Evolutionary conservation across 1,140 invertebrate genomes (phyloP), one percentile per base, ranked within the genome.

Genomic region (Augochlora pura): DNA sequence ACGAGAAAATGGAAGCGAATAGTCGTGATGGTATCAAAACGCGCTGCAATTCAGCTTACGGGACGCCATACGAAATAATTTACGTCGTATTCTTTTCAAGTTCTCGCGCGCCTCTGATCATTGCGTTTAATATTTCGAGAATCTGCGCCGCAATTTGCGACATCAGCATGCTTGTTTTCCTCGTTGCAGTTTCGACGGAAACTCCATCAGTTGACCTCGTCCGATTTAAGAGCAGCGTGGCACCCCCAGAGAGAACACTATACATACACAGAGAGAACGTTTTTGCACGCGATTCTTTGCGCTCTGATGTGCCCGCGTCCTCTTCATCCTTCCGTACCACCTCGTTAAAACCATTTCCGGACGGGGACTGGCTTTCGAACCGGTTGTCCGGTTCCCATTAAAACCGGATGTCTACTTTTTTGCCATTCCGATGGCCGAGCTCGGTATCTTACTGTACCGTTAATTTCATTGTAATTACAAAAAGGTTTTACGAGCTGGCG

Each of bases 321-420:
- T 38, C 39, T 23, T 42, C 63, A 12, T 27, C 14, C 21, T 66
- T 72, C 27, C 54, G 69, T 42, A 59, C 77, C 71, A 49, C 70
- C 71, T 79, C 70, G 71, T 80, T 75, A 80, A 75, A 75, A 67
- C 63, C 63, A 80, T 75, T 80, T 80, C 63, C 77, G 71, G 46
- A 10, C 54, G 42, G 49, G 59, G 70, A 60, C 77, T 27, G 64
- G 63, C 60, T 72, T 46, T 78, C 60, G 60, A 64, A 39, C 42
- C 39, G 27, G 39, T 65, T 60, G 32, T 78, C 69, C 60, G 38
- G 23, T 59, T 63, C 60, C 68, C 60, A 72, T 72, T 72, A 78
- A 64, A 78, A 57, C 49, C n/a, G 69, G 69, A 78, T 65, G 54
- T 78, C 76, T 25, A 63, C 69, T 65, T 54, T 77, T 77, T 70